A percentile compares a stretch with the other conserved stretches of the same genome.
Conservation (phyloP, 2,113 vertebrate species). For the Amazona vittata region DNA sequence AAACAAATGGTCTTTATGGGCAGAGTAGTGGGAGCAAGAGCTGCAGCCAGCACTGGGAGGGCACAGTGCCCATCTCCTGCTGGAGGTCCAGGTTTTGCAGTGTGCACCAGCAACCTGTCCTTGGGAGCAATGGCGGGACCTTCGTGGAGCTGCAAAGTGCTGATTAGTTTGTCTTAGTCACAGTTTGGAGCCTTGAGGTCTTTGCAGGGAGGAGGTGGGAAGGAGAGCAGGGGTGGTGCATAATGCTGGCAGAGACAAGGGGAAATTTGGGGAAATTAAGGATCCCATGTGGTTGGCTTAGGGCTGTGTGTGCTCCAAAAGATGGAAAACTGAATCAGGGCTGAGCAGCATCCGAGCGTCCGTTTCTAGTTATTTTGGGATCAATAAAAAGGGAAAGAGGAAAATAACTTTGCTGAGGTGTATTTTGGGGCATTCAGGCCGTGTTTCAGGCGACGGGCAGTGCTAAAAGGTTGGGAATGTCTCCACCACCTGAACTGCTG, state of each 20-base stretch:
- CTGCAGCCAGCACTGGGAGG: not conserved
- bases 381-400: not conserved
- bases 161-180: not conserved
- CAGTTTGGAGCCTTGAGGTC: not conserved
- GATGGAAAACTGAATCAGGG: not conserved
- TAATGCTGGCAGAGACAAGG: not conserved
- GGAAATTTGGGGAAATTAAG: not conserved
- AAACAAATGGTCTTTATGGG: not conserved
- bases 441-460: accelerated
- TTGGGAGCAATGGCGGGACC: not conserved
- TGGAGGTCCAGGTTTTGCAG: not conserved
- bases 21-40: not conserved
- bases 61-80: not conserved
- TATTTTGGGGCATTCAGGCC: accelerated
- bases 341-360: accelerated
- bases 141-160: accelerated
- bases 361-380: not conserved
- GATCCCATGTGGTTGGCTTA: not conserved
- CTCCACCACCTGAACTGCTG: not conserved
- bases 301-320: not conserved
- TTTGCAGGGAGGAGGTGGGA: not conserved
- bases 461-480: not conserved
- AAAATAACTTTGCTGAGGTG: not conserved
- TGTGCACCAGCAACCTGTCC: not conserved
- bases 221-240: not conserved